Evolutionary conservation across 2,888 invertebrate genomes (phyloP).

Genomic region (Eilema caniola): DNA sequence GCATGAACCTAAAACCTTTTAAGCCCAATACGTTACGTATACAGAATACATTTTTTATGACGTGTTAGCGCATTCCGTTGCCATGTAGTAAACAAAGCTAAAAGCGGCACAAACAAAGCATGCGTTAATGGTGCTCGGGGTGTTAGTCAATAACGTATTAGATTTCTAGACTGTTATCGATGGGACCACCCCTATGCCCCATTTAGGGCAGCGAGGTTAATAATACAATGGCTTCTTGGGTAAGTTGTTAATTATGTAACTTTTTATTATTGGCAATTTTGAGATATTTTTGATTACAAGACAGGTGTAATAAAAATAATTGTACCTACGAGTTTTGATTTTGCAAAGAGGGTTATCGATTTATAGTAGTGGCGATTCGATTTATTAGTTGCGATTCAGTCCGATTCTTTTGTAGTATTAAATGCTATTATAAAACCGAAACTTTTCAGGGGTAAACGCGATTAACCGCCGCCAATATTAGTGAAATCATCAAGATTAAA

Average conservation of each 20-base stretch:
- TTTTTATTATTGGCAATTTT: neutral
- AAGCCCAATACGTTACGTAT: neutral
- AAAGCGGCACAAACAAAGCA: conserved; percentile 36
- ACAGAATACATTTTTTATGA: conserved; percentile 10
- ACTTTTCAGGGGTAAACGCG: no score
- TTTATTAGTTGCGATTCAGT: no score
- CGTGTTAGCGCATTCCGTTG: conserved; percentile 22
- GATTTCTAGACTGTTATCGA: conserved; percentile 35
- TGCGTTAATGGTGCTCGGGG: conserved; percentile 38
- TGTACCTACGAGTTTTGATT: no score
- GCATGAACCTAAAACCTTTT: neutral
- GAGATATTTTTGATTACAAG: neutral
- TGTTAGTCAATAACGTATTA: conserved; percentile 50
- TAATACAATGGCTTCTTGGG: neutral
- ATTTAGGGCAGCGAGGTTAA: conserved; percentile 9
- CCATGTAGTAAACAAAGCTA: conserved; percentile 40
- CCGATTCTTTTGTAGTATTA: no score
- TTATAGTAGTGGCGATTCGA: no score
- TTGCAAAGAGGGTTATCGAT: no score
- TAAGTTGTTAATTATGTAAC: neutral
- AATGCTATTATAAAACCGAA: no score
- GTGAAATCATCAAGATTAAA: no score
- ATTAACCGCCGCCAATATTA: no score
- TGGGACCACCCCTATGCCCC: conserved; percentile 10
- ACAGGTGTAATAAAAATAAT: no score